These are phyloP conservation scores for Lycocerus yunnanus DNA, from an alignment of 2,888 invertebrate genomes.

Conservation along the genomic window DNA sequence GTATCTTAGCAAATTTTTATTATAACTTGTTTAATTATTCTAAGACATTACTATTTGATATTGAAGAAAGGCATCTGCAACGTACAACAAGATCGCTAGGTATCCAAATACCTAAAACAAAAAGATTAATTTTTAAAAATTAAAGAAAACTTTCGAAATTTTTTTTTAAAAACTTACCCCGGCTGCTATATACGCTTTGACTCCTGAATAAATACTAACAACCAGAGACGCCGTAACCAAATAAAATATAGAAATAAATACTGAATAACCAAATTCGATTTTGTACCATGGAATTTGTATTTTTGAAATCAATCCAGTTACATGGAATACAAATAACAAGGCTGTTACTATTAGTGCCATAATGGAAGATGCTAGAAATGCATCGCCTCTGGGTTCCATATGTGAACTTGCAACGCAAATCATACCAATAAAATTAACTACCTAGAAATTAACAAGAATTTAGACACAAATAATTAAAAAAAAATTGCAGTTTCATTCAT, in stretches of 20 bases:
- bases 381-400: constrained; percentile 32
- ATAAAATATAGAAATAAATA: constrained; percentile 33
- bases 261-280: constrained; percentile 34
- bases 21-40: not conserved
- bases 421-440: constrained; percentile 37
- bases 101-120: constrained; percentile 29
- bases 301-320: constrained; percentile 30
- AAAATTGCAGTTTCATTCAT: too few species aligned
- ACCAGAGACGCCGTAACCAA: constrained; percentile 33
- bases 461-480: not conserved
- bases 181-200: constrained; percentile 31
- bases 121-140: not conserved
- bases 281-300: constrained; percentile 35
- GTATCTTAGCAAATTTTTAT: too few species aligned
- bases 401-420: constrained; percentile 27
- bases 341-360: constrained; percentile 33
- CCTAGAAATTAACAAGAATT: constrained; percentile 28
- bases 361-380: constrained; percentile 36
- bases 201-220: not conserved
- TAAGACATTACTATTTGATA: not conserved
- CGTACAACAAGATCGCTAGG: constrained; percentile 16
- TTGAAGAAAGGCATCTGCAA: constrained; percentile 18
- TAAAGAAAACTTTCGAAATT: not conserved
- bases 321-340: constrained; percentile 28
- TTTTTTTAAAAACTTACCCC: constrained; percentile 39